Percentiles rank a stretch among this genome's conserved stretches.
phyloP scores from a whole-genome alignment of 2,113 vertebrate species.

The Chaetops frenatus region DNA sequence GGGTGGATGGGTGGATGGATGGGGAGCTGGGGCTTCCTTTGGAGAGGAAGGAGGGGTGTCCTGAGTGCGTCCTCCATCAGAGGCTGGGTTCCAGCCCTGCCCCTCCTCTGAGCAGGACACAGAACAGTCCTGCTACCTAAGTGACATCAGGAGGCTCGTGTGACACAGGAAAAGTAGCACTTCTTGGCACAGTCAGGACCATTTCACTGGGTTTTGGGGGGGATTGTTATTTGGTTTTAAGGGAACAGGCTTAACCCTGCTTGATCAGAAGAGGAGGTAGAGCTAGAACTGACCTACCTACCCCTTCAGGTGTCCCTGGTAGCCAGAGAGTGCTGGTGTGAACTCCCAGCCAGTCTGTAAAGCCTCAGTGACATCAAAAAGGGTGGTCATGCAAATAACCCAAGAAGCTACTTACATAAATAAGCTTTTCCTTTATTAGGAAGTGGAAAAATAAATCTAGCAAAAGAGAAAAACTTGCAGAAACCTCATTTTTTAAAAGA shows the following conservation, averaged over 20 bases:
- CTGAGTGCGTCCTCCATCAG: neutral
- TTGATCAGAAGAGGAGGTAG: neutral
- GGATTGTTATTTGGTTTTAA: neutral
- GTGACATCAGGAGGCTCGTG: neutral
- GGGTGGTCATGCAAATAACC: neutral
- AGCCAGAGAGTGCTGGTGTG: neutral
- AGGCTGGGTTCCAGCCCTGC: neutral
- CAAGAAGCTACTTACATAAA: neutral
- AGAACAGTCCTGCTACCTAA: neutral
- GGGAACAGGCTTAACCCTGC: neutral
- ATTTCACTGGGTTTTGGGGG: neutral
- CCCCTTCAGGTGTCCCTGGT: neutral
- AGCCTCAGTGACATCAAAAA: neutral
- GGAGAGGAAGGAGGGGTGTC: neutral
- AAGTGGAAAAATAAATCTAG: neutral
- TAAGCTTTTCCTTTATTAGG: neutral
- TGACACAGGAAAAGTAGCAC: neutral
- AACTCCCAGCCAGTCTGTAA: neutral
- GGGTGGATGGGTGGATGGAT: too few species aligned
- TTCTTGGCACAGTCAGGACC: neutral
- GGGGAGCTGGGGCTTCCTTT: accelerated
- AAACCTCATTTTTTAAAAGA: neutral
- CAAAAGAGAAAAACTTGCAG: neutral
- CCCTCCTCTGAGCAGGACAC: neutral
- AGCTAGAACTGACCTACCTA: neutral